Conservation (phyloP, 2,888 invertebrate genomes). For the Netelia inedita region DNA sequence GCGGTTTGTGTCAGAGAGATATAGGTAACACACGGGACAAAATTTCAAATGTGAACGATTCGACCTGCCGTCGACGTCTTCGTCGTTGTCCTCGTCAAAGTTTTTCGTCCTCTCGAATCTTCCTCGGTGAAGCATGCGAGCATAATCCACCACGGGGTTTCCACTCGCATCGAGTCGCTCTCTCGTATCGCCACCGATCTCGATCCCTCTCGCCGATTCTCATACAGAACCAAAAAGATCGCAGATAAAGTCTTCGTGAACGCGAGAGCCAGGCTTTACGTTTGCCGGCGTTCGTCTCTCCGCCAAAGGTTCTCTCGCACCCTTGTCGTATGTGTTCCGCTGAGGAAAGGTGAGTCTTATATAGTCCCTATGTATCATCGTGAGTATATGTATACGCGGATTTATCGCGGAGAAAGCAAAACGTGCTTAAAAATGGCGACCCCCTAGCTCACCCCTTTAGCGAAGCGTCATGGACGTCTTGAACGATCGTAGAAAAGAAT, state of each 20-base stretch:
- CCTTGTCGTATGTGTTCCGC: slow-evolving; percentile 56
- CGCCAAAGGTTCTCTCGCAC: slow-evolving; percentile 64
- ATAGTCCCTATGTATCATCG: slow-evolving; percentile 48
- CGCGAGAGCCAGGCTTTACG: slow-evolving; percentile 66
- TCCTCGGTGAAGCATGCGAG: slow-evolving; percentile 69
- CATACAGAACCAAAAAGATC: slow-evolving; percentile 75
- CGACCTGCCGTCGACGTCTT: slow-evolving; percentile 24
- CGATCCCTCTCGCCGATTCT: slow-evolving; percentile 75
- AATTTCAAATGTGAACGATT: slow-evolving; percentile 35
- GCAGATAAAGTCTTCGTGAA: slow-evolving; percentile 72
- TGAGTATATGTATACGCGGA: slow-evolving; percentile 35
- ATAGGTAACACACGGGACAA: slow-evolving; percentile 39
- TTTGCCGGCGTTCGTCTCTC: slow-evolving; percentile 69
- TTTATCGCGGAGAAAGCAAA: slow-evolving; percentile 38
- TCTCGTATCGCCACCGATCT: slow-evolving; percentile 78
- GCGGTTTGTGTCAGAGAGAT: slow-evolving; percentile 18
- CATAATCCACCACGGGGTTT: slow-evolving; percentile 81
- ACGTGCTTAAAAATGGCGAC: slow-evolving; percentile 52
- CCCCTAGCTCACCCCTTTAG: background rate
- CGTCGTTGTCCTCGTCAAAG: slow-evolving; percentile 71
- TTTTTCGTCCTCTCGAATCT: slow-evolving; percentile 73
- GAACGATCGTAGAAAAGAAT: too few species aligned
- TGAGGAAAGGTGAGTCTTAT: slow-evolving; percentile 51
- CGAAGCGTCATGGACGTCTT: background rate
- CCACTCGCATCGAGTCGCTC: slow-evolving; percentile 59